Percentiles rank a stretch among this genome's conserved stretches.
These are phyloP conservation scores for Protobothrops mucrosquamatus DNA, from an alignment of 2,113 vertebrate genomes.

Conservation along the genomic window DNA sequence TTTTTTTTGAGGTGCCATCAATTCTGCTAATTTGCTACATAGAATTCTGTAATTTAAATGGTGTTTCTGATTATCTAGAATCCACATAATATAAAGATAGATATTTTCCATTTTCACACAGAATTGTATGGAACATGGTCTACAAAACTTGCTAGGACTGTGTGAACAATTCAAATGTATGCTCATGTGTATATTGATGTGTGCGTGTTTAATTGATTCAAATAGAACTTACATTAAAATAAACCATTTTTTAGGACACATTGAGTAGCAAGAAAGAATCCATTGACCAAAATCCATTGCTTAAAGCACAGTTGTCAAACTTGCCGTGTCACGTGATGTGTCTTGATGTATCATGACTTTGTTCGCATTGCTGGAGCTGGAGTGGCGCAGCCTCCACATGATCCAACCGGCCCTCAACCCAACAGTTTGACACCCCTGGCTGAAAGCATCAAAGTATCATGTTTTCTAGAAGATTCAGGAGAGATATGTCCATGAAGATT, in stretches of 20 bases:
- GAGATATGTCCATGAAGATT: neutral
- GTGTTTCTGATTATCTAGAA: neutral
- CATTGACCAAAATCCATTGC: neutral
- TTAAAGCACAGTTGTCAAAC: neutral
- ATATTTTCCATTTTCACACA: neutral
- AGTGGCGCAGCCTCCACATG: too few species aligned
- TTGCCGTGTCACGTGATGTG: too few species aligned
- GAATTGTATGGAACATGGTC: neutral
- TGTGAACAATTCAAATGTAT: neutral
- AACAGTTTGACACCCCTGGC: too few species aligned
- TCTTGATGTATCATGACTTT: too few species aligned
- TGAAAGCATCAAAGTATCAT: neutral
- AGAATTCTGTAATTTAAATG: neutral
- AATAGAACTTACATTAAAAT: neutral
- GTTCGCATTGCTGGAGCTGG: too few species aligned
- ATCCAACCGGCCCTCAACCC: too few species aligned
- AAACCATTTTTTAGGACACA: neutral
- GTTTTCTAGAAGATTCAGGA: neutral
- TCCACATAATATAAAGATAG: neutral
- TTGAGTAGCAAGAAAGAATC: neutral
- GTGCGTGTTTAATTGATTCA: neutral
- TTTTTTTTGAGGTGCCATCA: neutral
- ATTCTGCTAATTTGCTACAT: neutral
- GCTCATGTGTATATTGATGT: neutral
- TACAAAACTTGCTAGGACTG: neutral